Evolutionary conservation across 1,140 invertebrate species (phyloP).

Genomic region (Whitmania pigra): DNA sequence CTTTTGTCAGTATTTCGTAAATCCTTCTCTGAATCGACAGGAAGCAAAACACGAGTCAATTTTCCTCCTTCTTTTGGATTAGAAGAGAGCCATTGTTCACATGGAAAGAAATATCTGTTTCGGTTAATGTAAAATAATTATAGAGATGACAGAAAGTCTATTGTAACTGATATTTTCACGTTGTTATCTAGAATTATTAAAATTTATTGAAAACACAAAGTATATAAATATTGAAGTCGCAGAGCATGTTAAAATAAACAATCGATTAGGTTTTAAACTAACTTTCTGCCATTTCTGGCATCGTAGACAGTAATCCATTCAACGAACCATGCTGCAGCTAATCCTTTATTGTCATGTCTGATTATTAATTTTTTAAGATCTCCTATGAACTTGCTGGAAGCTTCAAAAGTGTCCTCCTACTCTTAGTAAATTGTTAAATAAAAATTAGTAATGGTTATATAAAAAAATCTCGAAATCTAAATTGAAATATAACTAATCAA

Average conservation of each 20-base stretch:
- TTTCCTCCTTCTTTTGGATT: constrained; percentile 39
- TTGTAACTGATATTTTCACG: too few species aligned
- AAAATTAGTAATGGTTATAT: too few species aligned
- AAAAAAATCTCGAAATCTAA: too few species aligned
- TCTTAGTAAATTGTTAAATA: too few species aligned
- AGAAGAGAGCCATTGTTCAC: constrained; percentile 40
- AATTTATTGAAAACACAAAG: too few species aligned
- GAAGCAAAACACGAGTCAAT: constrained; percentile 39
- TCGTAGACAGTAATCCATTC: constrained; percentile 39
- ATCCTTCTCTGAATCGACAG: constrained; percentile 30
- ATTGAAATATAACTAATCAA: too few species aligned
- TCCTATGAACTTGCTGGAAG: constrained; percentile 39
- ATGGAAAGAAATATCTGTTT: constrained; percentile 42
- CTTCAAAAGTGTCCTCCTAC: constrained; percentile 38
- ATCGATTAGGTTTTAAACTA: background rate
- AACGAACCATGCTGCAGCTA: constrained; percentile 40
- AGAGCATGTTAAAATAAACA: too few species aligned
- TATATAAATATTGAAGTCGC: too few species aligned
- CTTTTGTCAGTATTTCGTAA: constrained; percentile 28
- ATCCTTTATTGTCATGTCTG: constrained; percentile 41
- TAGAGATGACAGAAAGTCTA: too few species aligned
- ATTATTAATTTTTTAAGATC: constrained; percentile 40
- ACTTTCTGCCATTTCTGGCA: constrained; percentile 27
- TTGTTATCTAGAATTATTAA: too few species aligned
- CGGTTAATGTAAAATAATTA: background rate